Base-by-base conservation (phyloP, 1,140 invertebrate genomes). In the Tetragnatha versicolor region DNA sequence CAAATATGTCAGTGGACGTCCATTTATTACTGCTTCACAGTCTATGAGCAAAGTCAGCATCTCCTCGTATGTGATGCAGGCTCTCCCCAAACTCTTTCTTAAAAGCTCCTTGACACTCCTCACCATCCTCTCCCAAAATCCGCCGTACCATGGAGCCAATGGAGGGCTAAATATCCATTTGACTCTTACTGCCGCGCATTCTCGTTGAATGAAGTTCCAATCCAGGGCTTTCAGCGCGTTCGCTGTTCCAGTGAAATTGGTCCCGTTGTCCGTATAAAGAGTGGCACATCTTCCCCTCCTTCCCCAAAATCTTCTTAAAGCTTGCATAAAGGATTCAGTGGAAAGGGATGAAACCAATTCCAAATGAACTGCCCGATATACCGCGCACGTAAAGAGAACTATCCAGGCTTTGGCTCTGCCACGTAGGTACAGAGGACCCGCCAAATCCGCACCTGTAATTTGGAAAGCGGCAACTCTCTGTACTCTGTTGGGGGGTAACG, bases 241-340 rank as follows among this genome's bases (percentile, higher is more conserved):
- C 61, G 80, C 60, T 0, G 83, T 76, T 7, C 84, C 85, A 6
- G 82, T 47, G 70, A 88, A 87, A 69, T 87, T 86, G 2, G 84
- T 86, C n/a, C 85, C 84, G 70, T 83, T 83, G 68, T 87, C 87
- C 12, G 79, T 83, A 55, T 82, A 83, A n/a, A 86, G 81, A 47
- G 82, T 31, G 9, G 58, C 39, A 6, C 82, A 82, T 35, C 82
- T 58, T 53, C 85, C 85, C 39, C 85, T 79, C 35, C 85, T 79
- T 12, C 84, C 82, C 7, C 86, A 82, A 79, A 88, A 86, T 68
- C 86, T 60, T 29, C 84, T 61, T 5, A 88, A 68, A 25, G 83
- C 83, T 53, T 82, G 81, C 14, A 87, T 55, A 63, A 87, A 87
- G 0, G 83, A 81, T 29, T 85, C 83, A 0, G 85, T 85, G 0